These are phyloP conservation scores for Sthenelais limicola DNA, from an alignment of 2,888 invertebrate species.

Conservation along the genomic window DNA sequence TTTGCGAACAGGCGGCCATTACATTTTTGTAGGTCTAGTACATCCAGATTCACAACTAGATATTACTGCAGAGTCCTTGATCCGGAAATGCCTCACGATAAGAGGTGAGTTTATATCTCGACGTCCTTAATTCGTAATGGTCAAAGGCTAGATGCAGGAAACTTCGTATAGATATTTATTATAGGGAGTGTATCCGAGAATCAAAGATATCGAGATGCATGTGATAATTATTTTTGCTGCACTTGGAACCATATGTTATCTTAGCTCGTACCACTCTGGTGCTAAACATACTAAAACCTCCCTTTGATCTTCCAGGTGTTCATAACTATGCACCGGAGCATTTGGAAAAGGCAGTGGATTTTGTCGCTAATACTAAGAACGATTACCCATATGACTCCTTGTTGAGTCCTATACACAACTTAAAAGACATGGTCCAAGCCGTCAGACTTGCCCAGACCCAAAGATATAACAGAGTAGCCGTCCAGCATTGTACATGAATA, in stretches of 20 bases:
- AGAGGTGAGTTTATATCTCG: constrained; percentile 27
- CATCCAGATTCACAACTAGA: constrained; percentile 47
- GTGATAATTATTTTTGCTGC: too few species aligned
- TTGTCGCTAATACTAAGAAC: constrained; percentile 41
- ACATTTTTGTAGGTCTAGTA: constrained; percentile 49
- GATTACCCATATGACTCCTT: constrained; percentile 47
- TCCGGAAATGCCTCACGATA: constrained; percentile 48
- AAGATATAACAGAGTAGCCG: constrained; percentile 3
- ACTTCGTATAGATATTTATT: too few species aligned
- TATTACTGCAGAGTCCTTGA: constrained; percentile 46
- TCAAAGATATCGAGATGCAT: background rate
- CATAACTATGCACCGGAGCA: constrained; percentile 48
- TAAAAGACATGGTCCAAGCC: constrained; percentile 42
- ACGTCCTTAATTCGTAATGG: background rate
- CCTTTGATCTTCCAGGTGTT: too few species aligned
- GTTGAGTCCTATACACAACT: constrained; percentile 20
- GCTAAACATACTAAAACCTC: too few species aligned
- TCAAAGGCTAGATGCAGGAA: too few species aligned
- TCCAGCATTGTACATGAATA: too few species aligned
- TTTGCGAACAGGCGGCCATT: constrained; percentile 48
- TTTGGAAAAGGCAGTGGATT: constrained; percentile 48
- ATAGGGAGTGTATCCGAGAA: background rate
- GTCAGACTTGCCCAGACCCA: constrained; percentile 28
- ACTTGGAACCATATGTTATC: background rate
- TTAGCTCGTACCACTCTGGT: too few species aligned